These are phyloP conservation scores for Hyperopisus bebe DNA, from an alignment of 2,113 vertebrate species.

Conservation along the genomic window DNA sequence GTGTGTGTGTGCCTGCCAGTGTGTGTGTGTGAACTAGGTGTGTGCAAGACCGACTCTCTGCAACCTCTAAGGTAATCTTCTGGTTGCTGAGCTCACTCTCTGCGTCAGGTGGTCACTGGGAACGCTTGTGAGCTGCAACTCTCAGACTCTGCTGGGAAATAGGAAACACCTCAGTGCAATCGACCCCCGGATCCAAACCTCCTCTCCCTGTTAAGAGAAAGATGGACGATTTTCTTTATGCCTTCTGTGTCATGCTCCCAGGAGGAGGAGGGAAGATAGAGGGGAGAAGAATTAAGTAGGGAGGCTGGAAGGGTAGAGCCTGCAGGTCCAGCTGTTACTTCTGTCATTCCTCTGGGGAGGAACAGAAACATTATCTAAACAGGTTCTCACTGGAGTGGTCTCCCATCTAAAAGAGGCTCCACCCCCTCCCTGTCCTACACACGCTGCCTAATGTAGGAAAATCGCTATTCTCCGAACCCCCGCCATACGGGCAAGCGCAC, in stretches of 20 bases:
- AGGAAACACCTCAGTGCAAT: not conserved
- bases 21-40: not conserved
- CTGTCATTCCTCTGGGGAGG: not conserved
- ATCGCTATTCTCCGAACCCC: not conserved
- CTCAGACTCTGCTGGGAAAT: not conserved
- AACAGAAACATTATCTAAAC: constrained; percentile 16
- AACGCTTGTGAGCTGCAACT: not conserved
- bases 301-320: not conserved
- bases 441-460: not conserved
- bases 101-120: not conserved
- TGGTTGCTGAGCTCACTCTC: not conserved
- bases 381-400: constrained; percentile 5
- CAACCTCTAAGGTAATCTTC: not conserved
- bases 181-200: not conserved
- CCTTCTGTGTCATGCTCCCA: not conserved
- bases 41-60: not conserved
- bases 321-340: not conserved
- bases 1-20: not conserved
- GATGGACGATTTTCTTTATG: not conserved
- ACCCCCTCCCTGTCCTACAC: too few species aligned
- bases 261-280: not conserved
- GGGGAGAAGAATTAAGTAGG: not conserved
- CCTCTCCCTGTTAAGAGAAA: not conserved
- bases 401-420: not conserved
- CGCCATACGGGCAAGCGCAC: not conserved